Evolutionary conservation across 2,888 invertebrate species (phyloP), one percentile per base, ranked within the genome.

Genomic region (Hirtodrosophila histrioides): DNA sequence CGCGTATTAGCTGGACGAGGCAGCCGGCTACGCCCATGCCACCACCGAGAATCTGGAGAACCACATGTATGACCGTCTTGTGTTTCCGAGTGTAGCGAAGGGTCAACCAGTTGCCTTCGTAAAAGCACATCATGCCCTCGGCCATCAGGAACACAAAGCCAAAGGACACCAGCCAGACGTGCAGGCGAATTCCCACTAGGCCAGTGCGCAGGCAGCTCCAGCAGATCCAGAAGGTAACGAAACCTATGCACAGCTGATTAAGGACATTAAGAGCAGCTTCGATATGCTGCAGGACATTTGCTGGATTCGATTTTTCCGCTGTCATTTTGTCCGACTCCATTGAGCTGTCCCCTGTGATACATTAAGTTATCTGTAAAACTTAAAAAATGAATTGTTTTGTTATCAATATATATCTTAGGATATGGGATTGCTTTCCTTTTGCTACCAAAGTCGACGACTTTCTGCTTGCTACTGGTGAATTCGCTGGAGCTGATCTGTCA

Each of bases 61-160:
- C 65, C 66, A 90, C 84, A 61, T 90, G 90, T 1, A 83, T 62
- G 7, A 72, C 78, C 0, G 88, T 89, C 53, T 89, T 90, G 7
- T 66, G 67, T 31, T 82, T 76, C 3, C 89, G 78, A 7, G 68
- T 73, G 44, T 84, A 87, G 27, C 78, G 75, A 27, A 82, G 71
- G 1, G 86, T 79, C 3, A 88, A 33, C 45, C 80, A 74, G 60
- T 89, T 91, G 46, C 79, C 82, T 23, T 83, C 86, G 61, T 90
- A 91, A 58, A 89, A 89, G 46, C 86, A 85, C 89, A 90, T 89
- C 57, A 89, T 81, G 8, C 68, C 89, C 49, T 90, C 90, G 33
- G 90, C 90, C 91, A 90, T 91, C 0, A 90, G 79, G 9, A 90
- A 80, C 0, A 64, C 69, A 36, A 87, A 90, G 17, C 91, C 90